A percentile compares a stretch with the other conserved stretches of the same genome.
Conservation (phyloP, 2,888 invertebrate species). For the Allolobophora icterica region DNA sequence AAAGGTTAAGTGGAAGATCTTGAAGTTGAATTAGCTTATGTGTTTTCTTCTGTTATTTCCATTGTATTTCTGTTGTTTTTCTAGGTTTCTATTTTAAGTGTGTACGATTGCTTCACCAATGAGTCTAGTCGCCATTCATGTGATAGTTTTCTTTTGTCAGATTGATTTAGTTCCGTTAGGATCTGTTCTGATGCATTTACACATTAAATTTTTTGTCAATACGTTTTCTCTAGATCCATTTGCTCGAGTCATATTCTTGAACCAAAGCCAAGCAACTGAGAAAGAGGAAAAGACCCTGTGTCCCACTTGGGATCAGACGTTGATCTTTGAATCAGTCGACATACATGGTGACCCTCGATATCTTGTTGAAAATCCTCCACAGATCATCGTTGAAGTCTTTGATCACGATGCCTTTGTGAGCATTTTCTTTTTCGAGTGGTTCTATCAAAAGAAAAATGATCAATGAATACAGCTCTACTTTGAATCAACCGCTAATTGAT, state of each 20-base stretch:
- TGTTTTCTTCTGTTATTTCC: not conserved
- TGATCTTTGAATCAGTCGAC: conserved; percentile 66
- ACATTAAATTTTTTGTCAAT: no score
- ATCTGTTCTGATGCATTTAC: not conserved
- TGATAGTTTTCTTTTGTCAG: not conserved
- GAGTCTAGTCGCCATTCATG: not conserved
- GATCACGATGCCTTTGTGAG: conserved; percentile 67
- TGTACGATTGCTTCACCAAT: not conserved
- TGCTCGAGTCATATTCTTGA: conserved; percentile 65
- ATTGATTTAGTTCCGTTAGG: not conserved
- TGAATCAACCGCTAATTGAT: not conserved
- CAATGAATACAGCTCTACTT: not conserved
- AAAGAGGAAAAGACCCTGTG: conserved; percentile 64
- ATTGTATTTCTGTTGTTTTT: not conserved
- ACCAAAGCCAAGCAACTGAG: conserved; percentile 64
- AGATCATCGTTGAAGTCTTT: conserved; percentile 65
- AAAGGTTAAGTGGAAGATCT: no score
- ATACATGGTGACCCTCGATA: conserved; percentile 62
- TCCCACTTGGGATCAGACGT: conserved; percentile 68
- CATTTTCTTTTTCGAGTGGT: conserved; percentile 35
- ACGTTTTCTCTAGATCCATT: conserved; percentile 63
- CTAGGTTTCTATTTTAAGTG: no score
- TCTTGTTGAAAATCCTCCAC: conserved; percentile 62
- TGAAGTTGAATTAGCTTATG: not conserved
- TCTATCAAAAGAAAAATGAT: not conserved